Evolutionary conservation across 2,113 vertebrate species (phyloP).

Genomic region (Lophochroa leadbeateri): DNA sequence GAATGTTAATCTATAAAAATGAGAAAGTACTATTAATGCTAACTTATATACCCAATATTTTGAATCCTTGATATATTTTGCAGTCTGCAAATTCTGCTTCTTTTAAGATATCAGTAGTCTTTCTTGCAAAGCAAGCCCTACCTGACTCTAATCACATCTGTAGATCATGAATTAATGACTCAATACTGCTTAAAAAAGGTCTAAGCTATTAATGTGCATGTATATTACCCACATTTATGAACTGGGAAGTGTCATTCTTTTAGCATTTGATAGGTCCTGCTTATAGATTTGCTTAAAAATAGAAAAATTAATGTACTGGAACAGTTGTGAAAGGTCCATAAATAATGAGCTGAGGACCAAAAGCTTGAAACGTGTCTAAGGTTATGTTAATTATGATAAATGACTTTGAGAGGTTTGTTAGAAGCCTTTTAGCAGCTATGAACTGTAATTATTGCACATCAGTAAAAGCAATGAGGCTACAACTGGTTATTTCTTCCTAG

Average conservation of each 20-base stretch:
- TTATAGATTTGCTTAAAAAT: constrained; percentile 70
- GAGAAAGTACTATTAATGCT: not conserved
- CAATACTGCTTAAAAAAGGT: not conserved
- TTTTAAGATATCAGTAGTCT: not conserved
- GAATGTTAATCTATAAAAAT: not conserved
- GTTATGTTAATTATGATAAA: constrained; percentile 72
- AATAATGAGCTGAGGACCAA: constrained; percentile 57
- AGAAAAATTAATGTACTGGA: constrained; percentile 73
- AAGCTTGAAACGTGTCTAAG: constrained; percentile 61
- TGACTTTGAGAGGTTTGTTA: constrained; percentile 40
- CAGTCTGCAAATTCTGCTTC: not conserved
- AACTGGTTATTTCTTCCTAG: not conserved
- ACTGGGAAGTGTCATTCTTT: not conserved
- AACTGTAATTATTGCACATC: constrained; percentile 16
- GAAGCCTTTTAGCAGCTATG: constrained; percentile 46
- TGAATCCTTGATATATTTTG: not conserved
- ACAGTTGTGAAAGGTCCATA: constrained; percentile 65
- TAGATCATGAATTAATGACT: not conserved
- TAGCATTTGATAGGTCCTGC: not conserved
- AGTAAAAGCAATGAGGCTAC: fast-evolving
- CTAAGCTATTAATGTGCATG: not conserved
- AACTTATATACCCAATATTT: not conserved
- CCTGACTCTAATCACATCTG: not conserved
- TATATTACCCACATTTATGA: constrained; percentile 3
- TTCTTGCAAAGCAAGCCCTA: not conserved